A percentile compares a stretch with the other conserved stretches of the same genome.
Conservation (phyloP, 1,140 invertebrate genomes). For the Polypedilum pembai region DNA sequence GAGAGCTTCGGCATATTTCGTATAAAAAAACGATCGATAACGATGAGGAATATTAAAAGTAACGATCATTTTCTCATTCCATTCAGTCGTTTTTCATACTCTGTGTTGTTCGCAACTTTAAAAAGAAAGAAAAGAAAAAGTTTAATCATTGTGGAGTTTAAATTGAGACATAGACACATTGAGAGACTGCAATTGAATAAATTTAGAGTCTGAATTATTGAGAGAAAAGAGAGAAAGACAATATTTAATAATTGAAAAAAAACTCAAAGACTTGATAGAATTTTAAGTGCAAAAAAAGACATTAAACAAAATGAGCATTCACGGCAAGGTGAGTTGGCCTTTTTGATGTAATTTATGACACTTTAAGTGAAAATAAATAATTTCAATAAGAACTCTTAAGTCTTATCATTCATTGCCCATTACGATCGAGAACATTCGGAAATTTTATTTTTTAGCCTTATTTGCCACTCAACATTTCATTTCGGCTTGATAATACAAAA, state of each 20-base stretch:
- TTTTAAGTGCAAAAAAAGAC: not conserved
- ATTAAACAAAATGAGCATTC: not conserved
- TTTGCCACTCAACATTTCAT: too few species aligned
- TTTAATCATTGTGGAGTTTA: not conserved
- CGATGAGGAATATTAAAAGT: conserved; percentile 2
- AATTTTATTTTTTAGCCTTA: not conserved
- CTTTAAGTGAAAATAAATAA: too few species aligned
- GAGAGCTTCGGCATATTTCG: not conserved
- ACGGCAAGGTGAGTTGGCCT: not conserved
- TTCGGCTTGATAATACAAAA: too few species aligned
- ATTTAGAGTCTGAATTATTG: not conserved
- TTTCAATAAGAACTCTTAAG: too few species aligned
- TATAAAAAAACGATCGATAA: not conserved
- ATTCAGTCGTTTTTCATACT: conserved; percentile 1
- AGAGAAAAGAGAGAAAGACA: not conserved
- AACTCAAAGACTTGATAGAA: not conserved
- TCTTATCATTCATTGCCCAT: too few species aligned
- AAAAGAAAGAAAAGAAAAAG: not conserved
- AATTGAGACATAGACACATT: not conserved
- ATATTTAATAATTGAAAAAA: not conserved
- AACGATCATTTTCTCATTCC: not conserved
- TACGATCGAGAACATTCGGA: not conserved
- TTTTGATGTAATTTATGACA: too few species aligned
- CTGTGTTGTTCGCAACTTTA: not conserved
- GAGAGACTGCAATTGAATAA: not conserved